Base-by-base conservation (phyloP, 37 sponge, comb jelly and placozoan genomes). In the Ianthella basta region DNA sequence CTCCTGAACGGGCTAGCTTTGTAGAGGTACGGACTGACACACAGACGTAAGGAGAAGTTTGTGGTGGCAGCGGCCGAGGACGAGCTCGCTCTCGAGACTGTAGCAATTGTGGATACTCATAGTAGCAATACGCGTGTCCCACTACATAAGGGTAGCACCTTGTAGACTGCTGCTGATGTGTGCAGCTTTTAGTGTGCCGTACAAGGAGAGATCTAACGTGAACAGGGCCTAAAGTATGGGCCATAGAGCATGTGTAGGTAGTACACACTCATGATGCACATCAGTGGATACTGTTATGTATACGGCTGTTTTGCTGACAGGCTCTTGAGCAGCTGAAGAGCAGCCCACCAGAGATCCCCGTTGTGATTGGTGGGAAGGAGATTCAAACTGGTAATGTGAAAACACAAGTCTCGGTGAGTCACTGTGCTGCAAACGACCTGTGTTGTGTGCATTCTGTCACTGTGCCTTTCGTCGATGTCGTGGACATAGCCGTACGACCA, bases 321-420 rank as follows among this genome's bases (percentile, higher is more conserved):
- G 87, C 94, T 0, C 80, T 97, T 8, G 81, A 80, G 18, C 68
- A 80, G 53, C 59, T 94, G 83, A 86, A 86, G 24, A 69, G 56
- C 6, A 32, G 72, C 24, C 86, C 91, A 24, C 86, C 86, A 50
- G 92, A 93, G 55, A 93, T 98, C n/a, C 97, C 99, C 0, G 87
- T 89, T 72, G 92, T 98, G 30, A 84, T 98, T 37, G 94, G 94
- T 35, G 99, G 99, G 4, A 86, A 92, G 70, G 92, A 93, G 81
- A 79, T 92, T 35, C 85, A 72, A 59, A 94, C 95, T 14, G 99
- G 93, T 0, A 80, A 94, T 19, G 69, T 82, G 20, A 79, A 86
- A 56, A 68, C 88, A 14, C 95, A 95, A 88, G 88, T 93, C 27
- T 84, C 88, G 20, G 98, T 97, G 85, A 87, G 94, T 78, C 15